phyloP scores from a whole-genome alignment of 2,113 vertebrate genomes.

The Corapipo altera region DNA sequence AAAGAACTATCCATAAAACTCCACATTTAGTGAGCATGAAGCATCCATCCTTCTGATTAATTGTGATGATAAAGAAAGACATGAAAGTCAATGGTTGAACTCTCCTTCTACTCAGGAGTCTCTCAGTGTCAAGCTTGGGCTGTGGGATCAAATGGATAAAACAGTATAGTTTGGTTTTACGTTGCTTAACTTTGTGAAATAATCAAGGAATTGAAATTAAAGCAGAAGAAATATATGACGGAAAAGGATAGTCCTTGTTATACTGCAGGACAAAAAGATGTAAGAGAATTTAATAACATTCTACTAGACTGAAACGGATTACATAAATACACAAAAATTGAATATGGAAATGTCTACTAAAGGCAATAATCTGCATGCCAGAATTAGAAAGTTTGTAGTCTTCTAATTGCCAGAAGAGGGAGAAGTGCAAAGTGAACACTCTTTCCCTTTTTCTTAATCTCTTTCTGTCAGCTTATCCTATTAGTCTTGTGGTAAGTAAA shows the following conservation, averaged over 20 bases:
- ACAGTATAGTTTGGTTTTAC: not conserved
- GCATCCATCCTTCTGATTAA: not conserved
- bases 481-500: accelerated
- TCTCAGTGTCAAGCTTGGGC: not conserved
- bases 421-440: not conserved
- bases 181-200: not conserved
- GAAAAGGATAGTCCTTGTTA: not conserved
- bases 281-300: not conserved
- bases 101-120: not conserved
- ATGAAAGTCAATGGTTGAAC: not conserved
- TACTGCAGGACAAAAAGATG: not conserved
- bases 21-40: not conserved
- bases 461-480: not conserved
- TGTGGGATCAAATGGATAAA: not conserved
- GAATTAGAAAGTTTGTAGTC: not conserved
- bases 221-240: not conserved
- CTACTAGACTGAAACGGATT: not conserved
- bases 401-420: not conserved
- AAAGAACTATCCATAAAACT: not conserved
- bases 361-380: not conserved
- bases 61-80: not conserved
- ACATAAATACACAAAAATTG: not conserved
- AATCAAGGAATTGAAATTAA: not conserved
- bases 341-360: not conserved
- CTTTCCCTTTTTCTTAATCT: not conserved